Base-by-base conservation (phyloP, 2,797 vertebrate genomes). In the Argyrosomus regius region DNA sequence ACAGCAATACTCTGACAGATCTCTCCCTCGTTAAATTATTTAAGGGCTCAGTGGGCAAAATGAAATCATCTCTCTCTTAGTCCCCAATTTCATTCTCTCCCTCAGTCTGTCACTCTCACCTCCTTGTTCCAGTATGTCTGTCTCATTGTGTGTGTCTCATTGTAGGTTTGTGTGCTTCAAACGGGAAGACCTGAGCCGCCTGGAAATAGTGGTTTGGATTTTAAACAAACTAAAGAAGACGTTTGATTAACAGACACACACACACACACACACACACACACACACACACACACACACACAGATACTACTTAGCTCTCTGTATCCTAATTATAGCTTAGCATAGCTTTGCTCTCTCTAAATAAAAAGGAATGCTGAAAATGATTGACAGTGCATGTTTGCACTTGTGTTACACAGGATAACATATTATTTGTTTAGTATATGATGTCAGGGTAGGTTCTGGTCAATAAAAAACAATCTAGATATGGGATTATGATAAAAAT, bases 21-120 rank as follows among this genome's bases (percentile, higher is more conserved):
- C 81, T 84, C 84, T 89, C 71, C 86, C 84, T 82, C 72, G 12
- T 89, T 93, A 88, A 92, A 93, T 93, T 88, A 94, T 94, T 94
- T 83, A 93, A 82, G 63, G 79, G 78, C 83, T 87, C 81, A 72
- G 70, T 78, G 82, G 76, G 86, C 53, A 85, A 90, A 90, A 88
- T 87, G 46, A 89, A 91, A 92, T 89, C 82, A 85, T 88, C 85
- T 86, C 79, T 81, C 72, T 78, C 67, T 50, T 67, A 69, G 69
- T 80, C 61, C 82, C 67, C 66, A 80, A 75, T 82, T 81, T 81
- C 3, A 4, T 53, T 73, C 67, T 70, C 68, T 59, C 49, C 16
- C 71, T 74, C 53, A 52, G 73, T 68, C 53, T 57, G 46, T 68
- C 75, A 64, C 67, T 58, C 56, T 78, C n/a, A 57, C 58, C 64